A percentile compares a stretch with the other conserved stretches of the same genome.
phyloP scores from a whole-genome alignment of 2,797 vertebrate genomes.

The Pipistrellus kuhlii region DNA sequence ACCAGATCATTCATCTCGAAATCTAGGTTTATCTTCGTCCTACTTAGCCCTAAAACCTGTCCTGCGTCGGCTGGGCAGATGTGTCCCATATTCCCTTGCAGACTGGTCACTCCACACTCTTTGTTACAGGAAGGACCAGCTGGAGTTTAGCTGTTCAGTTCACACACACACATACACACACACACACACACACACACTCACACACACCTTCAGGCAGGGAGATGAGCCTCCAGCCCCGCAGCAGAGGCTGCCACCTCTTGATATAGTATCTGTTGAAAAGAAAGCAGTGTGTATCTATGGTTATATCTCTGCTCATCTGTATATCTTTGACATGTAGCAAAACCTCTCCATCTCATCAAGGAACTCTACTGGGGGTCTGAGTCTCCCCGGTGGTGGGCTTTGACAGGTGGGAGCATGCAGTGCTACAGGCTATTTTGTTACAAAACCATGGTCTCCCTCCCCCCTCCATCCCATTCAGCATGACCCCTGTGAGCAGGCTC shows the following conservation, averaged over 20 bases:
- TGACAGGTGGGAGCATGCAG: constrained; percentile 65
- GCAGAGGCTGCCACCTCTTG: constrained; percentile 47
- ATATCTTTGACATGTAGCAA: constrained; percentile 79
- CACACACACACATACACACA: neutral
- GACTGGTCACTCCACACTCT: constrained; percentile 18
- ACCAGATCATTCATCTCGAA: constrained; percentile 66
- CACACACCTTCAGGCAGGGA: constrained; percentile 16
- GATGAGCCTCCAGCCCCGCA: constrained; percentile 43
- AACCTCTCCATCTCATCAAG: constrained; percentile 69
- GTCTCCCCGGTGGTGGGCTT: constrained; percentile 24
- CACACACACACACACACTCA: neutral
- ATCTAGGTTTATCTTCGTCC: constrained; percentile 55
- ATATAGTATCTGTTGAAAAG: constrained; percentile 78
- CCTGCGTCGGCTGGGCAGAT: neutral
- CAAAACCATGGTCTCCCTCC: constrained; percentile 54
- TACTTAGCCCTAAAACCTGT: constrained; percentile 29
- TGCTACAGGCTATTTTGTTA: constrained; percentile 81
- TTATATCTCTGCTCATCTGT: constrained; percentile 81
- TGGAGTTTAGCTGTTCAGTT: constrained; percentile 24
- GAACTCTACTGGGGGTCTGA: constrained; percentile 50
- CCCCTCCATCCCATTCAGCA: constrained; percentile 60
- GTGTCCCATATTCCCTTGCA: constrained; percentile 9
- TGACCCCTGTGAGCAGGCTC: constrained; percentile 87
- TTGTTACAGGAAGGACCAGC: constrained; percentile 58
- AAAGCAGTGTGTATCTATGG: constrained; percentile 75